These are phyloP conservation scores for Picus viridis DNA, from an alignment of 2,797 vertebrate genomes.

Conservation along the genomic window DNA sequence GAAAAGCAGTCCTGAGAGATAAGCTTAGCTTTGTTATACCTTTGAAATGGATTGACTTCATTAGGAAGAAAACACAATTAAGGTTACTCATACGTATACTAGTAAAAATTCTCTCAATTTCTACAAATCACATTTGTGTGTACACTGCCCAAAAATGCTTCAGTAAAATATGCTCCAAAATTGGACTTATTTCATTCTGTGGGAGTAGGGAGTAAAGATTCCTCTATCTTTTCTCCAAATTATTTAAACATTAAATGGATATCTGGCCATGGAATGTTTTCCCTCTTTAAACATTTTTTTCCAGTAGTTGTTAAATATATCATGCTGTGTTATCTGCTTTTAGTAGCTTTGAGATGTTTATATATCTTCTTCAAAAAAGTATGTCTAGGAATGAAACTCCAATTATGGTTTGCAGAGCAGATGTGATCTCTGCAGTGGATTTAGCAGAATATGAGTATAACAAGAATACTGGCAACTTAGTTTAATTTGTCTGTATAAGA, in stretches of 20 bases:
- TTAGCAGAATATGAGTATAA: neutral
- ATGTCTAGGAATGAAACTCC: neutral
- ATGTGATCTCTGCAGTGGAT: constrained; percentile 5
- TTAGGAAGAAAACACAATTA: neutral
- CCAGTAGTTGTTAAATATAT: constrained; percentile 17
- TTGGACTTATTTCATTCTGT: neutral
- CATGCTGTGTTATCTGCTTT: neutral
- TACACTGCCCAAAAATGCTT: neutral
- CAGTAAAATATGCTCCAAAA: neutral
- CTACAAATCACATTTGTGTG: neutral
- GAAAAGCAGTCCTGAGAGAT: neutral
- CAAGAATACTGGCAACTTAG: neutral
- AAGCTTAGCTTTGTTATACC: neutral
- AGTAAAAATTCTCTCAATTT: neutral
- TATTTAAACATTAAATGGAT: constrained; percentile 13
- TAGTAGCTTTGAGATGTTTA: constrained; percentile 13
- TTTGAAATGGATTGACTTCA: neutral
- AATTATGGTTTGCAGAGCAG: neutral
- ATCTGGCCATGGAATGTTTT: constrained; percentile 23
- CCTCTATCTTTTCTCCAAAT: neutral
- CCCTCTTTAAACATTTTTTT: neutral
- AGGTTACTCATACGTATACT: neutral
- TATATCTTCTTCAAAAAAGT: neutral
- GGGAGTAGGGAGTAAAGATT: neutral
- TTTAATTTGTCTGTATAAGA: neutral